Evolutionary conservation across 2,797 vertebrate genomes (phyloP).

Genomic region (Tokudaia tokunoshimensis): DNA sequence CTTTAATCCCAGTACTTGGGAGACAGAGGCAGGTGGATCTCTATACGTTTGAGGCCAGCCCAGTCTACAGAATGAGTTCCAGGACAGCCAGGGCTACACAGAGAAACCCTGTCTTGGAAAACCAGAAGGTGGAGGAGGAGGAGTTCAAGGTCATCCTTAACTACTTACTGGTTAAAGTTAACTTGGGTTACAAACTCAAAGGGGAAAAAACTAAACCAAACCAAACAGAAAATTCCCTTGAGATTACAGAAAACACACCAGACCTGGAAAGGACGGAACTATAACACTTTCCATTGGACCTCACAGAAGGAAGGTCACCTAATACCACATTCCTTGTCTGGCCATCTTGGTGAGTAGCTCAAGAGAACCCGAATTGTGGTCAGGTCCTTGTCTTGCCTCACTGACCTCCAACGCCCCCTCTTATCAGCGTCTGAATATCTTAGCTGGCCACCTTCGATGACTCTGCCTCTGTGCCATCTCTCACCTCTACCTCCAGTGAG

Average conservation of each 20-base stretch:
- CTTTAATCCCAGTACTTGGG: background rate
- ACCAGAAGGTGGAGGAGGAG: background rate
- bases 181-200: background rate
- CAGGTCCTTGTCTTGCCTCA: background rate
- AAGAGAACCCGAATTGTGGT: background rate
- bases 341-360: background rate
- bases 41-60: background rate
- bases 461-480: background rate
- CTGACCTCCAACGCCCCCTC: background rate
- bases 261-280: background rate
- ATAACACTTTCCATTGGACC: background rate
- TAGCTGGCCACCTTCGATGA: background rate
- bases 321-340: background rate
- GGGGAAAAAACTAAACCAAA: background rate
- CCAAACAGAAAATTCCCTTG: background rate
- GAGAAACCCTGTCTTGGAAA: background rate
- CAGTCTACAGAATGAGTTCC: background rate
- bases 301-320: background rate
- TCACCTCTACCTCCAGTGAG: background rate
- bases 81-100: background rate
- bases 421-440: background rate
- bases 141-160: background rate
- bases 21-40: background rate
- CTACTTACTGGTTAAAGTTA: background rate
- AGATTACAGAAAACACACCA: background rate